phyloP scores from a whole-genome alignment of 2,888 invertebrate species.

The Meteorus colon region DNA sequence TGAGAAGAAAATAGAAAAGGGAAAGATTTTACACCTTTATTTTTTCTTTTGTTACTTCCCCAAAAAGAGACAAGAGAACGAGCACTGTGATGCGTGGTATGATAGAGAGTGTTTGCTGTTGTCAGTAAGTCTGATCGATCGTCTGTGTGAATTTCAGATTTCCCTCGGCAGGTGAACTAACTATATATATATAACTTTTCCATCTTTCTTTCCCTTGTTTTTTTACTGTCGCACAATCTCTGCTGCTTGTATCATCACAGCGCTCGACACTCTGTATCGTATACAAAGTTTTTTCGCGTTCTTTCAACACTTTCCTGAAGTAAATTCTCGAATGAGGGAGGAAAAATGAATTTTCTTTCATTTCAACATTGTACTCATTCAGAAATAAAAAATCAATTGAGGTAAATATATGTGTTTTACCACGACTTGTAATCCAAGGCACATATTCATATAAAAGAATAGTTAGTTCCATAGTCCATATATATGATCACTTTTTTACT shows the following conservation, averaged over 20 bases:
- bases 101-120: conserved; percentile 37
- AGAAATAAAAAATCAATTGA: too few species aligned
- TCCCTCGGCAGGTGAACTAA: conserved; percentile 32
- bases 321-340: background rate
- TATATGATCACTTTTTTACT: background rate
- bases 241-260: background rate
- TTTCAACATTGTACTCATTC: background rate
- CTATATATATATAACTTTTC: background rate
- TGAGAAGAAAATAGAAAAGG: conserved; percentile 1
- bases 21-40: background rate
- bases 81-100: conserved; percentile 11
- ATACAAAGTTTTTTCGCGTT: background rate
- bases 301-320: background rate
- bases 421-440: too few species aligned
- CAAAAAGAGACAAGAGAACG: conserved; percentile 5
- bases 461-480: too few species aligned
- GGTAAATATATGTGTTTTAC: too few species aligned
- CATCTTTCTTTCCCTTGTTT: background rate
- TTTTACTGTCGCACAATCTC: background rate
- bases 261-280: background rate
- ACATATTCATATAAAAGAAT: too few species aligned
- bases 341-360: background rate
- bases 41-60: background rate
- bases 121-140: conserved; percentile 38
- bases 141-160: conserved; percentile 38